Evolutionary conservation across 1,140 invertebrate genomes (phyloP), one percentile per base, ranked within the genome.

Genomic region (Zaprionus capensis): DNA sequence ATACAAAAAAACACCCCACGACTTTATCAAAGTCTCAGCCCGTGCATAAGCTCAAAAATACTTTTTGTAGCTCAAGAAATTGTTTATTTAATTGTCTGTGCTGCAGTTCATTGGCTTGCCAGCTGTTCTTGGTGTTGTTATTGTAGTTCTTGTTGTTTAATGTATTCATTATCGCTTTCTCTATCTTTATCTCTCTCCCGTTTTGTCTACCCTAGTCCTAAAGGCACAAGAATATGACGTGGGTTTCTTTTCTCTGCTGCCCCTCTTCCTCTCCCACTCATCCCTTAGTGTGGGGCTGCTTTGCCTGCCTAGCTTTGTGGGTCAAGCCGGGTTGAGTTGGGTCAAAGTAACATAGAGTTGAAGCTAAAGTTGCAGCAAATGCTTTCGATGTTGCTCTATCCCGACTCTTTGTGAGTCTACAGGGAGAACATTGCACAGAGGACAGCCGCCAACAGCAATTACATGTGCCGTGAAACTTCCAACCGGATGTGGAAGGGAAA

Each of bases 81-180:
- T 41, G 9, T 51, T 73, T 81, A 26, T 66, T 63, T 83, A 49
- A 63, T 20, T 62, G 53, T 76, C 70, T 59, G 53, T 82, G 71
- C 53, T 71, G 76, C 81, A 83, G 81, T 80, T 84, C 81, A 84
- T 84, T 83, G 81, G 76, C 81, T 58, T 46, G 56, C 20, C 14
- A 38, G 41, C 44, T 56, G 20, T 38, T 64, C 28, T 22, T 49
- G 17, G 9, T 41, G 22, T 17, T 67, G 34, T 55, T 44, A 31
- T 28, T 59, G 22, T 28, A 49, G 28, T 44, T 24, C 15, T 34
- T 57, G 22, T 65, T 71, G 34, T 64, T 76, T 72, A 71, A 49
- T 51, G 53, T 67, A 59, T 17, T 28, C 64, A n/a, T 56, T 62
- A 65, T 76, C 26, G 49, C 65, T 51, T 11, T 51, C 11, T 12